phyloP scores from a whole-genome alignment of 2,797 vertebrate species.

The Octomys mimax region DNA sequence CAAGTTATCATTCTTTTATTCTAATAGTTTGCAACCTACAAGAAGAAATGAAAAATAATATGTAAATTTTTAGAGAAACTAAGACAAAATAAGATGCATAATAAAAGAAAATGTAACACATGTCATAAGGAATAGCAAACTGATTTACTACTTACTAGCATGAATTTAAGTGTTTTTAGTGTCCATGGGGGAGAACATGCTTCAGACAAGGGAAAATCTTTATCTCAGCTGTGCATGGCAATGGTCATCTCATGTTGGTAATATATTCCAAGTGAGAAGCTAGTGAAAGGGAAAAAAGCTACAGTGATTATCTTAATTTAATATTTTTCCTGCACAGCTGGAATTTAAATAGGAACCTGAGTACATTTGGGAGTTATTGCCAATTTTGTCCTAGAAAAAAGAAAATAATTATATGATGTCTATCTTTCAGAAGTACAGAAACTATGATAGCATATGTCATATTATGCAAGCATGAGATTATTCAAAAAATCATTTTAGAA shows the following conservation, averaged over 20 bases:
- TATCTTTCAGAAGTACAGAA: background rate
- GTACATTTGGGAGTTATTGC: background rate
- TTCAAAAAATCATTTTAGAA: background rate
- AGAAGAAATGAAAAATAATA: background rate
- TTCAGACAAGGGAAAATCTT: background rate
- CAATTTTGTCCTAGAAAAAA: slow-evolving; percentile 26
- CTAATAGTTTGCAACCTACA: background rate
- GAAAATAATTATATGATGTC: background rate
- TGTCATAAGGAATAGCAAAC: background rate
- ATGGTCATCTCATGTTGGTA: background rate
- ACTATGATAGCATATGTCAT: background rate
- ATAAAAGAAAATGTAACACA: background rate
- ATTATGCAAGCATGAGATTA: background rate
- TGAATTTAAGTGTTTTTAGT: background rate
- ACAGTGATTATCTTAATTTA: background rate
- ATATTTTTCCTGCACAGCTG: background rate
- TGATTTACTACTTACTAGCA: background rate
- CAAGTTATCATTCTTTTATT: slow-evolving; percentile 23
- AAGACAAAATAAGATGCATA: slow-evolving; percentile 21
- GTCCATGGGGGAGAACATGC: background rate
- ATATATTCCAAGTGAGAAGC: background rate
- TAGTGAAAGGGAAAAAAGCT: background rate
- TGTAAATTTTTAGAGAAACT: background rate
- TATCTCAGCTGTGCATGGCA: background rate
- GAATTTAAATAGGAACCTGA: slow-evolving; percentile 20